Evolutionary conservation across 2,113 vertebrate species (phyloP).

Genomic region (Dasyurus viverrinus): DNA sequence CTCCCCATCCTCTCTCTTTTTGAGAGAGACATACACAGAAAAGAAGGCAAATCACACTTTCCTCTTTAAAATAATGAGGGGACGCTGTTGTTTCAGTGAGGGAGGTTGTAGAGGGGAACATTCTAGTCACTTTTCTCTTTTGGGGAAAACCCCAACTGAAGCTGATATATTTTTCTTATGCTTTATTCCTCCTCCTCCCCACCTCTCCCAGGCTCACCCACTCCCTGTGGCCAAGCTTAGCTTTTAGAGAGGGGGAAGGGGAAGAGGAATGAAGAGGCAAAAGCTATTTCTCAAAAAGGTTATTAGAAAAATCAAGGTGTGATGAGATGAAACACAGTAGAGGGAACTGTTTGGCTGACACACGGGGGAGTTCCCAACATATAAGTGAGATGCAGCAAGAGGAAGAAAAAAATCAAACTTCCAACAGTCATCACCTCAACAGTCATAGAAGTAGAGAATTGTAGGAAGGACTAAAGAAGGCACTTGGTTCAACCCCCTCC

Average conservation of each 20-base stretch:
- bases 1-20: slow-evolving; percentile 36
- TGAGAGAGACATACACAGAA: neutral
- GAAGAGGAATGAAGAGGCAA: neutral
- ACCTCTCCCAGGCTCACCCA: neutral
- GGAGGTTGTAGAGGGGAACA: slow-evolving; percentile 30
- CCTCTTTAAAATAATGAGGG: slow-evolving; percentile 58
- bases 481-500: neutral
- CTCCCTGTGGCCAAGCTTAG: slow-evolving; percentile 24
- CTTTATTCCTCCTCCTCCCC: neutral
- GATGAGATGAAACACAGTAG: neutral
- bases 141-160: slow-evolving; percentile 48
- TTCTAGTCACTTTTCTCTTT: slow-evolving; percentile 39
- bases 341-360: neutral
- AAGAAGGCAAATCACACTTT: slow-evolving; percentile 34
- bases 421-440: neutral
- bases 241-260: neutral
- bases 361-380: neutral
- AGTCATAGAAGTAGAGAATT: neutral
- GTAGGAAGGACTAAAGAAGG: neutral
- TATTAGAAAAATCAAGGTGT: neutral
- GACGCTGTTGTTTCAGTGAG: slow-evolving; percentile 22
- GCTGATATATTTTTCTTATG: slow-evolving; percentile 29
- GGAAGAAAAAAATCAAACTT: neutral
- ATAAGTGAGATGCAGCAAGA: neutral
- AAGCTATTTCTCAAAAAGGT: neutral